Evolutionary conservation across 2,113 vertebrate genomes (phyloP).

Genomic region (Probosciger aterrimus): DNA sequence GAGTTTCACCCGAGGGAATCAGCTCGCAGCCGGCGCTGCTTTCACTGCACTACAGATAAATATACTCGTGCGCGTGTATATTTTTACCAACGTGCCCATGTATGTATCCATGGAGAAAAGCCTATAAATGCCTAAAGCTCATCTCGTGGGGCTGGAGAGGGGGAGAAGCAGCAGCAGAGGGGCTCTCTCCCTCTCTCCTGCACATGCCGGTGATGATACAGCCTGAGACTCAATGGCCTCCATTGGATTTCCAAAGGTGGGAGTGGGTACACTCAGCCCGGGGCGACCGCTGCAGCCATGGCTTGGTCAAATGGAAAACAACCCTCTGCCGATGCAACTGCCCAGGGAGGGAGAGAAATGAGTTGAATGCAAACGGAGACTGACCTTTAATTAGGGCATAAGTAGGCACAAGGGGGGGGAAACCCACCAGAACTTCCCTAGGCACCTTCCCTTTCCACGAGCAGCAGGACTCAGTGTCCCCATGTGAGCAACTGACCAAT

Average conservation of each 20-base stretch:
- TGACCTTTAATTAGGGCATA: slow-evolving; percentile 45
- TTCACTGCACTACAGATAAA: slow-evolving; percentile 31
- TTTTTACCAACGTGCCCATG: slow-evolving; percentile 48
- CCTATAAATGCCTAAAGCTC: slow-evolving; percentile 50
- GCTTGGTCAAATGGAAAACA: background rate
- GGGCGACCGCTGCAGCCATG: accelerated
- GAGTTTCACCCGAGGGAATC: slow-evolving; percentile 25
- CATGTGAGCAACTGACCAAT: background rate
- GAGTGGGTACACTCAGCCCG: background rate
- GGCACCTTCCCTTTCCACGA: background rate
- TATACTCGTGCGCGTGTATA: slow-evolving; percentile 18
- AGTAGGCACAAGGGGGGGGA: background rate
- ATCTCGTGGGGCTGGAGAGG: slow-evolving; percentile 8
- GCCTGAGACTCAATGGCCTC: background rate
- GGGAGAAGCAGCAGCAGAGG: background rate
- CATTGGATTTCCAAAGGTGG: background rate
- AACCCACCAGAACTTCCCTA: background rate
- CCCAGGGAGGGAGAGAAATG: background rate
- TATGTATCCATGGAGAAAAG: slow-evolving; percentile 64
- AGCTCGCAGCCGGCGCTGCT: background rate
- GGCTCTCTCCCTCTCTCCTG: background rate
- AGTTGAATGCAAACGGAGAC: background rate
- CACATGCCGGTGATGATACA: accelerated
- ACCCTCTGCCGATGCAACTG: background rate
- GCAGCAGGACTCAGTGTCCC: background rate